Base-by-base conservation (phyloP, 1,140 invertebrate genomes). In the Heliothis virescens region DNA sequence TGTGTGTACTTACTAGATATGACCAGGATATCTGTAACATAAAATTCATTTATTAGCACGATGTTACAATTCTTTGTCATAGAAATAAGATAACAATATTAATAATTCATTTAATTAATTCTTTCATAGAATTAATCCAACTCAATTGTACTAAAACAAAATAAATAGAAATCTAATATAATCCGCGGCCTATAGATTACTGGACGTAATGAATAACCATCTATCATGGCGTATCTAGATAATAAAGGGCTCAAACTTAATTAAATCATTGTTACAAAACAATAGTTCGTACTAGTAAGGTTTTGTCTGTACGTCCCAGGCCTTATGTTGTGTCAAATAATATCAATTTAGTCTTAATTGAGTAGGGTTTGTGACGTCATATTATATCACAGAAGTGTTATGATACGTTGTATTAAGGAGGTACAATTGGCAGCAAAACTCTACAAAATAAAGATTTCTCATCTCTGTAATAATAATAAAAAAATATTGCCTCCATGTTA, bases 301-400 rank as follows among this genome's bases (percentile, higher is more conserved):
- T 60, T 60, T 50, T 48, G 53, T 29, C 29, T 5, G 13, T 72
- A 10, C 9, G 29, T 26, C 50, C 21, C 2, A 5, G 18, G n/a
- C 69, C 53, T 72, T 72, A 4, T 57, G 69, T 72, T 53, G 52
- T n/a, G 26, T 57, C 52, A 55, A 72, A 72, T 72, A 72, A 9
- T 72, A 72, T 57, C 69, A 72, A 72, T 72, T 72, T 57, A 72
- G 52, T n/a, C 26, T 57, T 12, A 72, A 71, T 71, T 55, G 69
- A 53, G 69, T 72, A 57, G 52, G 29, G 12, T 18, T 26, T 57
- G 7, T 9, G 18, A 72, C 69, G 15, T 53, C 52, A 55, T 41
- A 29, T 41, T 26, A 55, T 41, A 29, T 41, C 0, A 41, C 26
- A 16, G 11, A 48, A 67, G 50, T 41, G n/a, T 48, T 48, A 11